phyloP scores from a whole-genome alignment of 2,888 invertebrate genomes.

The Diabrotica balteata region DNA sequence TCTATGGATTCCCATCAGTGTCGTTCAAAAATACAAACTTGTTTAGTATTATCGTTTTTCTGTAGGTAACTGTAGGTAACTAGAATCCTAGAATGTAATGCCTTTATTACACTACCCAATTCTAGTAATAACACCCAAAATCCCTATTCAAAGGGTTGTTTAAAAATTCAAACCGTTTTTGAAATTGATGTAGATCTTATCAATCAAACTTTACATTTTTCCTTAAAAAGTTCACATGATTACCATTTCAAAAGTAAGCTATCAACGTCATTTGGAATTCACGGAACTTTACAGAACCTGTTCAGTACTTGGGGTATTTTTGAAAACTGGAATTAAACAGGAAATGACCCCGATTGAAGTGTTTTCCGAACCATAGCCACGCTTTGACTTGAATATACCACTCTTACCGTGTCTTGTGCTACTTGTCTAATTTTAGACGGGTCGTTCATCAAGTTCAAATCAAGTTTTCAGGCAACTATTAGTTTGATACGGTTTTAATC shows the following conservation, averaged over 20 bases:
- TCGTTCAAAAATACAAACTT: too few species aligned
- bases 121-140: too few species aligned
- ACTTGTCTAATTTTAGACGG: slow-evolving; percentile 36
- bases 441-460: neutral
- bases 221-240: neutral
- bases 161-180: neutral
- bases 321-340: slow-evolving; percentile 36
- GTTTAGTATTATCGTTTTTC: too few species aligned
- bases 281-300: neutral
- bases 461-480: slow-evolving; percentile 22
- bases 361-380: slow-evolving; percentile 35
- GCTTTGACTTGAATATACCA: slow-evolving; percentile 35
- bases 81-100: too few species aligned
- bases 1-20: too few species aligned
- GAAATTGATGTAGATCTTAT: neutral
- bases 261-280: neutral
- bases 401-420: slow-evolving; percentile 41
- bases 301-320: slow-evolving; percentile 1
- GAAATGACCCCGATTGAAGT: slow-evolving; percentile 33
- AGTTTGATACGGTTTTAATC: slow-evolving; percentile 41
- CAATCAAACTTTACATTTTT: too few species aligned
- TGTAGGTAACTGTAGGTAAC: too few species aligned
- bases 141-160: too few species aligned
- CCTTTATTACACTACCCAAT: too few species aligned
- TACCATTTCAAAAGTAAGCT: neutral